Base-by-base conservation (phyloP, 2,113 vertebrate species). In the Gavialis gangeticus region DNA sequence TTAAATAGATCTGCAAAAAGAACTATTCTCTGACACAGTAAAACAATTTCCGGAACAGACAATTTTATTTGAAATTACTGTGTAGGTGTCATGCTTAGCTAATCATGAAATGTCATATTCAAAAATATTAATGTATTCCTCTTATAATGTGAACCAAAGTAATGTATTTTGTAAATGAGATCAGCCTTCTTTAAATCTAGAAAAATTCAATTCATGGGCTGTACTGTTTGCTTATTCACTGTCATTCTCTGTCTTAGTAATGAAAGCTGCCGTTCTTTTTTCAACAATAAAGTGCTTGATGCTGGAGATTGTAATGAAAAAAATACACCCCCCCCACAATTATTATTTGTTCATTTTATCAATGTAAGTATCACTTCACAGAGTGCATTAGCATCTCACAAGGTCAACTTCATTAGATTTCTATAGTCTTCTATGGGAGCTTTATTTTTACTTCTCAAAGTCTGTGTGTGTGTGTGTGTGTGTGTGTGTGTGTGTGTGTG, bases 21-120 rank as follows among this genome's bases (percentile, higher is more conserved):
- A 46, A 56, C 54, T 89, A 91, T 81, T 58, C 79, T 95, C 73
- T 94, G 93, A 90, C 87, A 94, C 15, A 89, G 63, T 93, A 95
- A 93, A 94, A 95, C 83, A 97, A 94, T 97, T 96, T 90, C 62
- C 62, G 94, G 64, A 93, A 62, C 71, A 96, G 86, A 59, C 55
- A 95, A 93, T 95, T 82, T 94, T 91, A 95, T 93, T 95, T 96
- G 80, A 96, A 97, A 95, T 82, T 83, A 85, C 46, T 96, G 77
- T 95, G 94, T 94, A 94, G 85, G 88, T 91, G 95, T 85, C 19
- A 21, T 79, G 85, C 90, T 96, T 96, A 94, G 85, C 86, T 97
- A 97, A 96, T 97, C 94, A 97, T 86, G 77, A 97, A 97, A 97
- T 97, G 92, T 88, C 86, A 96, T 94, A 93, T 92, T 91, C 66